These are phyloP conservation scores for Zaprionus nigranus DNA, from an alignment of 1,140 invertebrate genomes.

Conservation along the genomic window DNA sequence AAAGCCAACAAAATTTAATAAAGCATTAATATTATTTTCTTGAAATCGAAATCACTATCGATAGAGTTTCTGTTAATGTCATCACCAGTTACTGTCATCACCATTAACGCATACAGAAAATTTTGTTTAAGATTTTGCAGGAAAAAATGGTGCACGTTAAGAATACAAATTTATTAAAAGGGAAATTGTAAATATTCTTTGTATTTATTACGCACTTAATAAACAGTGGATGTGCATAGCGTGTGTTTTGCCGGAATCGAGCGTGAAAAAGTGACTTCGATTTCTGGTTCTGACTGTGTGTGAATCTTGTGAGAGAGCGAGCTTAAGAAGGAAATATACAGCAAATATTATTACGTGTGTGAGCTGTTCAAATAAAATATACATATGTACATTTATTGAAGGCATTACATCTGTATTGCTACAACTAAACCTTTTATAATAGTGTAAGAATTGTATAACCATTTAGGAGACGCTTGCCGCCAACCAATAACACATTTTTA, in stretches of 20 bases:
- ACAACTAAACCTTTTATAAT: slow-evolving; percentile 66
- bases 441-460: slow-evolving; percentile 80
- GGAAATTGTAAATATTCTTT: slow-evolving; percentile 78
- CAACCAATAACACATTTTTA: slow-evolving; percentile 37
- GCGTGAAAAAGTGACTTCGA: slow-evolving; percentile 70
- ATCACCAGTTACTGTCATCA: not conserved
- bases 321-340: slow-evolving; percentile 59
- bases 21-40: not conserved
- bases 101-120: slow-evolving; percentile 52
- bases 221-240: slow-evolving; percentile 71
- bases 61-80: not conserved
- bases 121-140: slow-evolving; percentile 28
- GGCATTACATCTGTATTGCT: slow-evolving; percentile 65
- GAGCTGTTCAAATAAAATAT: slow-evolving; percentile 61
- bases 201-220: slow-evolving; percentile 73
- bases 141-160: slow-evolving; percentile 59
- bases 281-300: slow-evolving; percentile 73
- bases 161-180: slow-evolving; percentile 58
- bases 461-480: slow-evolving; percentile 56
- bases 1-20: no score
- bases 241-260: slow-evolving; percentile 73
- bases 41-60: not conserved
- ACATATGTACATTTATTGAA: slow-evolving; percentile 61
- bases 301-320: slow-evolving; percentile 80
- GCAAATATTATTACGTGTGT: slow-evolving; percentile 71